Evolutionary conservation across 2,888 invertebrate species (phyloP), one percentile per base, ranked within the genome.

Genomic region (Macrophya annulata): DNA sequence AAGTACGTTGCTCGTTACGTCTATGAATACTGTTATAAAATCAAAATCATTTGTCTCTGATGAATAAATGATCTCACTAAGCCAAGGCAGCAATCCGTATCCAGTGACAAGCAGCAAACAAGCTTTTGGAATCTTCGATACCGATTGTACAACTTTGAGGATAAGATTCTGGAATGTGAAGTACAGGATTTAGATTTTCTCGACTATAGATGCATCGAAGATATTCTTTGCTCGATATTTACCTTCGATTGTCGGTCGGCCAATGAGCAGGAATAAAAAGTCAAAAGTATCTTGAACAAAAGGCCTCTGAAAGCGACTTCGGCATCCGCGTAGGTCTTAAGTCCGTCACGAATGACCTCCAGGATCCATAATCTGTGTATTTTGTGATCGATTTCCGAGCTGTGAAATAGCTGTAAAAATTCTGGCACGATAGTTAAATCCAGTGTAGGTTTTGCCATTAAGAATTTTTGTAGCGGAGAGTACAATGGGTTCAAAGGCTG

Each of bases 381-480:
- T 31, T 95, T 94, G 84, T 95, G 95, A 88, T 96, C 95, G 0
- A 97, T 94, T 85, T 97, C 97, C 12, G 96, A 95, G 87, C 97
- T 98, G 91, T 97, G 97, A 91, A 98, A 96, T 59, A 98, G 95
- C 83, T 97, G 96, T 86, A 98, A 96, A 90, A 98, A 96, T 92
- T 99, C 98, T 0, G 99, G 99, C n/a, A 99, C 96, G 4, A 96
- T 95, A 17, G 95, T 95, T 21, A 98, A 94, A 91, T 98, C 96
- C 21, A 98, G 95, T 10, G 95, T 95, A 15, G 97, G 96, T 92
- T 98, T 98, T 1, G 97, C 96, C 90, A 97, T 95, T 59, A 98
- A 93, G 92, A 97, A 98, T 89, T 96, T 95, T 91, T 97, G 96
- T n/a, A 99, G 94, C 0, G 96, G 96, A 88, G 96, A 95, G 93